Percentiles rank a stretch among this genome's conserved stretches.
phyloP scores from a whole-genome alignment of 1,140 invertebrate genomes.

The Pogonus chalceus region DNA sequence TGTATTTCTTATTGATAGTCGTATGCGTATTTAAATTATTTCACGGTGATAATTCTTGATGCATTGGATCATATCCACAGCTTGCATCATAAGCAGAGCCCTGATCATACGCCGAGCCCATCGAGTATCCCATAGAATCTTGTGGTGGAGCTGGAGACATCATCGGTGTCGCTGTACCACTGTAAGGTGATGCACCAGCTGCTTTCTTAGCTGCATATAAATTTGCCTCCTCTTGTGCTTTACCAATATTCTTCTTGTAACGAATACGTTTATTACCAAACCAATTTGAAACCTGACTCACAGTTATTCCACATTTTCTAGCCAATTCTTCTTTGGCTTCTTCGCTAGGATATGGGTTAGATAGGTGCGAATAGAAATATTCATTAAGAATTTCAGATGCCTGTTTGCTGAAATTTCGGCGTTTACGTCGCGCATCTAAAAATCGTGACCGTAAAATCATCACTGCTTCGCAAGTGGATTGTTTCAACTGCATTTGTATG shows the following conservation, averaged over 20 bases:
- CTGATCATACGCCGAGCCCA: constrained; percentile 77
- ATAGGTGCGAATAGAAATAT: constrained; percentile 99
- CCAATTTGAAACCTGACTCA: constrained; percentile 97
- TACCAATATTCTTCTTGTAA: constrained; percentile 99
- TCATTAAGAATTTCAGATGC: constrained; percentile 99
- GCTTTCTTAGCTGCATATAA: constrained; percentile 98
- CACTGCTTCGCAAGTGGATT: constrained; percentile 99
- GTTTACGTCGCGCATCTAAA: constrained; percentile 94
- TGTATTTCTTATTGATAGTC: constrained; percentile 16
- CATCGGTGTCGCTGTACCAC: constrained; percentile 82
- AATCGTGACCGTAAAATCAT: constrained; percentile 96
- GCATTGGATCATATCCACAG: constrained; percentile 77
- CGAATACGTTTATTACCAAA: constrained; percentile 99
- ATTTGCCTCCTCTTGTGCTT: constrained; percentile 99
- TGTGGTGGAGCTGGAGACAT: constrained; percentile 85
- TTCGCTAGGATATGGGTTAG: constrained; percentile 99
- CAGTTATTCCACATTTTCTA: constrained; percentile 98
- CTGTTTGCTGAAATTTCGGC: constrained; percentile 99
- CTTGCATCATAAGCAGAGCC: constrained; percentile 75
- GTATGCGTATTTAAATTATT: constrained; percentile 17
- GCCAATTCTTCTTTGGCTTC: constrained; percentile 99
- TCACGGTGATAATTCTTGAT: constrained; percentile 63
- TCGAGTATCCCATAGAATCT: constrained; percentile 81
- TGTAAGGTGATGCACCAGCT: constrained; percentile 86
- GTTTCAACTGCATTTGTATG: constrained; percentile 99